Evolutionary conservation across 2,888 invertebrate genomes (phyloP).

Genomic region (Luperina testacea): DNA sequence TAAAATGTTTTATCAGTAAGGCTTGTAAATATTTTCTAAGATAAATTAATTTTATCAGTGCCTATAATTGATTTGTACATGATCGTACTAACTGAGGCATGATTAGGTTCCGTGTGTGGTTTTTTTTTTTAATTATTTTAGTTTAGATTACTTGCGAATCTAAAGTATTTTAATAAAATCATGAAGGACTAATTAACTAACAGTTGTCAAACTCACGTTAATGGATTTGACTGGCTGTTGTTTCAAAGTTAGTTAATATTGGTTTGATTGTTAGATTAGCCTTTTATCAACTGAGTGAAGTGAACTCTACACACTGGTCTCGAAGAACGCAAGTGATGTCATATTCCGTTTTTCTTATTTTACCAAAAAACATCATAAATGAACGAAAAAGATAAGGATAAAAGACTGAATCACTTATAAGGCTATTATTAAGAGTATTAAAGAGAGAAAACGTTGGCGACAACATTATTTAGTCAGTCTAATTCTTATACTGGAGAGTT

Average conservation of each 20-base stretch:
- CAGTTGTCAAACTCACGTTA: neutral
- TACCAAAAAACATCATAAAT: constrained; percentile 6
- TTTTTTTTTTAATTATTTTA: constrained; percentile 23
- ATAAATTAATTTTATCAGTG: constrained; percentile 75
- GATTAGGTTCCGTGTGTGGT: constrained; percentile 46
- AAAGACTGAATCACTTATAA: constrained; percentile 65
- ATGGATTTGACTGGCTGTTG: neutral
- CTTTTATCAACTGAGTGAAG: neutral
- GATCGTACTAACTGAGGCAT: constrained; percentile 43
- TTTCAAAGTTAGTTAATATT: neutral
- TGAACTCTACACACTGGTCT: neutral
- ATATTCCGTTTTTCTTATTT: constrained; percentile 26
- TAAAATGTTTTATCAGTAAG: constrained; percentile 65
- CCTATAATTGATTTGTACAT: constrained; percentile 68
- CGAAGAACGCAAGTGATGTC: constrained; percentile 29
- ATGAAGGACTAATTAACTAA: neutral
- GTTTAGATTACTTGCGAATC: constrained; percentile 33
- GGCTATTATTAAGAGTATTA: constrained; percentile 60
- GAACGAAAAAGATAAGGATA: constrained; percentile 39
- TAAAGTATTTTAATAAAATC: constrained; percentile 24
- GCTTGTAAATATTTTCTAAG: constrained; percentile 75
- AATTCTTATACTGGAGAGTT: neutral
- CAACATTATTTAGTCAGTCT: constrained; percentile 21
- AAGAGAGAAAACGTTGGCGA: constrained; percentile 22
- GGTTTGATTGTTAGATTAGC: neutral